Conservation (phyloP, 2,113 vertebrate species). For the Callipepla californica region DNA sequence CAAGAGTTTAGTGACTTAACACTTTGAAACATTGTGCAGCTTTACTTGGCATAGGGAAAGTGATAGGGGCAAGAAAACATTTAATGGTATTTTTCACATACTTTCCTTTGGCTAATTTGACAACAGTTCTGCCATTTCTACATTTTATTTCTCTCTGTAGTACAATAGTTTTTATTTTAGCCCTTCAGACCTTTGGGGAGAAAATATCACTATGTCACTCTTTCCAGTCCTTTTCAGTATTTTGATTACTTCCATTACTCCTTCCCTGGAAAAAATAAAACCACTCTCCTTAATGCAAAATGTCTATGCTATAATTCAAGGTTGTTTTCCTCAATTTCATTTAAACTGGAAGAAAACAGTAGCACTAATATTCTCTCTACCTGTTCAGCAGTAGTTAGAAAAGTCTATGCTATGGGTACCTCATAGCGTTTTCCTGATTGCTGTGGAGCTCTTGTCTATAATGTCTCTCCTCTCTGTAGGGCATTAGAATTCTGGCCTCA, state of each 20-base stretch:
- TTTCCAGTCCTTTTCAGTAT: neutral
- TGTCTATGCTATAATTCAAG: neutral
- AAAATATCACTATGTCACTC: neutral
- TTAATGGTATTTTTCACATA: neutral
- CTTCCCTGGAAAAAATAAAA: neutral
- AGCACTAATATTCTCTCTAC: neutral
- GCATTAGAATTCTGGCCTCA: neutral
- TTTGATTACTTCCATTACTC: neutral
- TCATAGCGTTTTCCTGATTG: neutral
- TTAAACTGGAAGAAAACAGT: neutral
- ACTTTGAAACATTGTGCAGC: neutral
- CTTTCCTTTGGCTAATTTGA: neutral
- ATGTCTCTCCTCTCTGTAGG: neutral
- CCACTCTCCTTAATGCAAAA: neutral
- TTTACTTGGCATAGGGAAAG: neutral
- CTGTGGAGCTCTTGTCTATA: neutral
- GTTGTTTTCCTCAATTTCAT: neutral
- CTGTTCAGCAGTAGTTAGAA: neutral
- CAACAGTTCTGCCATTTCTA: neutral
- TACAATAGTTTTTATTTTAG: neutral
- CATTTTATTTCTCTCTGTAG: neutral
- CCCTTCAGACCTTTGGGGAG: neutral
- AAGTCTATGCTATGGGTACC: rapidly evolving
- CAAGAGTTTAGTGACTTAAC: neutral
- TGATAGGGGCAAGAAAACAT: neutral